A percentile compares a stretch with the other conserved stretches of the same genome.
Evolutionary conservation across 2,797 vertebrate genomes (phyloP).

Genomic region (Neoniphon sammara): DNA sequence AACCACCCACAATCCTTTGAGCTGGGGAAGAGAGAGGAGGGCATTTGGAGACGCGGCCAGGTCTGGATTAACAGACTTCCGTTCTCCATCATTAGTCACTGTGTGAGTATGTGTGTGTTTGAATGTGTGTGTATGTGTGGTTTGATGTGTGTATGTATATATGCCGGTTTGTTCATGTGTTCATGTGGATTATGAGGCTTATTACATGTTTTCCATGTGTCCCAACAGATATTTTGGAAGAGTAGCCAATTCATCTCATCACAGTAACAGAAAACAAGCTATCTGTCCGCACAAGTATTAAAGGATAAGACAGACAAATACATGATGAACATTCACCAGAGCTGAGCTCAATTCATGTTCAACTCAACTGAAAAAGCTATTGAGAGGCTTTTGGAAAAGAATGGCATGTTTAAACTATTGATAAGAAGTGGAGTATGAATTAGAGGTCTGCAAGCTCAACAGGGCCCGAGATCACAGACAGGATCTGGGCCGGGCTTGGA

Average conservation of each 20-base stretch:
- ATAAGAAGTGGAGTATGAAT: not conserved
- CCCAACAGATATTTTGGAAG: not conserved
- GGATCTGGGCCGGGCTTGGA: no score
- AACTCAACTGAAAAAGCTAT: no score
- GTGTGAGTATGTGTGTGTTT: not conserved
- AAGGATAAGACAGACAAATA: not conserved
- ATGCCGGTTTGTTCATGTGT: slow-evolving; percentile 10
- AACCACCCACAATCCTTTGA: slow-evolving; percentile 21
- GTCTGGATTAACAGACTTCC: slow-evolving; percentile 10
- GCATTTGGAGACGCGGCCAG: not conserved
- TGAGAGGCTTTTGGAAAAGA: not conserved
- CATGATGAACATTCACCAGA: not conserved
- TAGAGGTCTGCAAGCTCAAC: no score
- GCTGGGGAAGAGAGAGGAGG: slow-evolving; percentile 2
- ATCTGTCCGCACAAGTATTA: not conserved
- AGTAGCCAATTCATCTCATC: slow-evolving; percentile 2
- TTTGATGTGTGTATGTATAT: slow-evolving; percentile 5
- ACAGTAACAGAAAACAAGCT: not conserved
- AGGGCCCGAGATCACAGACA: no score
- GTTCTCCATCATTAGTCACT: not conserved
- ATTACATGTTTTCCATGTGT: not conserved
- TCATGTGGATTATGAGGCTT: not conserved
- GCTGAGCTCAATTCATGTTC: no score
- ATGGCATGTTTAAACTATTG: not conserved
- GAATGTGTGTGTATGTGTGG: slow-evolving; percentile 10